Evolutionary conservation across 92 coral and sea anemone species (phyloP).

Genomic region (Micromussa lordhowensis): DNA sequence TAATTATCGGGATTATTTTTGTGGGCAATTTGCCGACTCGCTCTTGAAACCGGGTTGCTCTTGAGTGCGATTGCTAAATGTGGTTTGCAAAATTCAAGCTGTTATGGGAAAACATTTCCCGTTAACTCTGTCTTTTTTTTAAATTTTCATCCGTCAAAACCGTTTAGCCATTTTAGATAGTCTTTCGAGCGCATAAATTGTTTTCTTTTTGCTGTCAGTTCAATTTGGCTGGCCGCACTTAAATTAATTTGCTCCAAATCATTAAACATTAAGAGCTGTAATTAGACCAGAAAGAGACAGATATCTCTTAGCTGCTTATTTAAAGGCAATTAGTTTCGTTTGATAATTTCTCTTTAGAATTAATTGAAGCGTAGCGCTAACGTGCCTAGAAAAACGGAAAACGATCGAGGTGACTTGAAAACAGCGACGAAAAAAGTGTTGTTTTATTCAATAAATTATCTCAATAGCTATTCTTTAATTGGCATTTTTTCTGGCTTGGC

Average conservation of each 20-base stretch:
- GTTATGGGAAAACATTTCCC: no score
- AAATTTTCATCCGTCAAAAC: no score
- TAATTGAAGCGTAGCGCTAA: not conserved
- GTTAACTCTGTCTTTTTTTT: not conserved
- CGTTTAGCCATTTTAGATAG: not conserved
- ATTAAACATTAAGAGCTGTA: conserved; percentile 38
- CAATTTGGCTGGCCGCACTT: conserved; percentile 33
- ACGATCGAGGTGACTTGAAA: not conserved
- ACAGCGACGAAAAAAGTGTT: not conserved
- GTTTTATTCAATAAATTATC: not conserved
- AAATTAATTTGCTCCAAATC: conserved; percentile 33
- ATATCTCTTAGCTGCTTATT: conserved; percentile 33
- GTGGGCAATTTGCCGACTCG: conserved; percentile 37
- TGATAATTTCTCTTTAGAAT: not conserved
- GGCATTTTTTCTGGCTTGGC: conserved; percentile 15
- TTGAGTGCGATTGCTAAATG: no score
- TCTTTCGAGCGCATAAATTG: conserved; percentile 3
- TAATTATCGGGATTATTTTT: conserved; percentile 1
- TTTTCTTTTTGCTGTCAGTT: conserved; percentile 18
- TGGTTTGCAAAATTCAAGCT: not conserved
- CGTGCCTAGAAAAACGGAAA: not conserved
- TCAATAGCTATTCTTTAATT: conserved; percentile 14
- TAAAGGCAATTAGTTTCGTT: conserved; percentile 40
- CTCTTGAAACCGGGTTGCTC: not conserved
- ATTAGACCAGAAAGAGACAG: not conserved